Evolutionary conservation across 2,113 vertebrate genomes (phyloP).

Genomic region (Gymnarchus niloticus): DNA sequence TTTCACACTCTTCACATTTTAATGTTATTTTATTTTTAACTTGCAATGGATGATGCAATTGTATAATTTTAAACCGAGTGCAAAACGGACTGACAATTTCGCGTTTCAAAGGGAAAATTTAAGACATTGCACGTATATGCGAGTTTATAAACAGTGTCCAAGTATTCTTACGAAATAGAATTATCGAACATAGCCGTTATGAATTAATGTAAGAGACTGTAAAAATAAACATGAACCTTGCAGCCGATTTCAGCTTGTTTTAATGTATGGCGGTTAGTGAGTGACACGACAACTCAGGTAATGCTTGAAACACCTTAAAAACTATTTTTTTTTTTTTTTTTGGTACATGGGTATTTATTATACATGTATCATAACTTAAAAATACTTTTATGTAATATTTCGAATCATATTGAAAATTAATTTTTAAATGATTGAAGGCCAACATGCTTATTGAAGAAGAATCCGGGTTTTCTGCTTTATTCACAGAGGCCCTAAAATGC

Average conservation of each 20-base stretch:
- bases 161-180: background rate
- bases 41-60: slow-evolving; percentile 38
- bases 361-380: background rate
- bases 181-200: background rate
- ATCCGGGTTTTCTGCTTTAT: background rate
- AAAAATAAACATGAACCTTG: background rate
- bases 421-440: background rate
- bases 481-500: background rate
- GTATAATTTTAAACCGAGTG: background rate
- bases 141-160: background rate
- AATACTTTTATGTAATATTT: background rate
- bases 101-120: background rate
- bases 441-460: background rate
- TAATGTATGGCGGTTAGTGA: background rate
- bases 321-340: too few species aligned
- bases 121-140: background rate
- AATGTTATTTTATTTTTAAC: slow-evolving; percentile 47
- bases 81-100: background rate
- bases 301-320: background rate
- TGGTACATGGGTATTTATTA: too few species aligned
- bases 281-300: background rate
- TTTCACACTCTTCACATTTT: slow-evolving; percentile 65
- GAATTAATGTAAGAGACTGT: background rate
- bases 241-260: background rate
- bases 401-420: background rate